Conservation (phyloP, 2,888 invertebrate species). For the Exephanes ischioxanthus region DNA sequence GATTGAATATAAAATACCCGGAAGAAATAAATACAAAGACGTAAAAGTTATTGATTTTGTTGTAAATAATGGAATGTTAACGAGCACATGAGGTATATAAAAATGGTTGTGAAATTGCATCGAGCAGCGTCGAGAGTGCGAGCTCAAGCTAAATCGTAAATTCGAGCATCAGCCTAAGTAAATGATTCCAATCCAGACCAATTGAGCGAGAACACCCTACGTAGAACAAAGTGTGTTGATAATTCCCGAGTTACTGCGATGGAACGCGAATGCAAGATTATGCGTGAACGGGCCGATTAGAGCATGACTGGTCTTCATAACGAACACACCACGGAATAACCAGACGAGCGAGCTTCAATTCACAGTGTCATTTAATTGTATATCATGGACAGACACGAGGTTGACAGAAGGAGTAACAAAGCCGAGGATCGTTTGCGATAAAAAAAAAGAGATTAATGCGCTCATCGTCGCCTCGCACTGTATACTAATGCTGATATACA, state of each 20-base stretch:
- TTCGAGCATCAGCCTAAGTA: constrained; percentile 1
- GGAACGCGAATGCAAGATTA: constrained; percentile 27
- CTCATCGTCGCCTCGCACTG: background rate
- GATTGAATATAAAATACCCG: background rate
- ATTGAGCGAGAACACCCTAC: constrained; percentile 7
- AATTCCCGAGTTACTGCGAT: constrained; percentile 20
- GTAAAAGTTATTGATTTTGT: background rate
- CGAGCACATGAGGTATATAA: background rate
- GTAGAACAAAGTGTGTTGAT: background rate
- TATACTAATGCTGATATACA: background rate
- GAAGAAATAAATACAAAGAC: background rate
- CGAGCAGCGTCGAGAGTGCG: background rate
- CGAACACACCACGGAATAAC: background rate
- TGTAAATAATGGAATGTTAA: background rate
- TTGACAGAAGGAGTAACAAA: background rate
- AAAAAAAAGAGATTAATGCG: background rate
- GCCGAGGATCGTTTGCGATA: background rate
- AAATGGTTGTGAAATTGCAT: background rate
- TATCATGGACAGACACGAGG: background rate
- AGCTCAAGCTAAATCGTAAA: background rate
- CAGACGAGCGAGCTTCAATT: background rate
- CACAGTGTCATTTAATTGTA: background rate
- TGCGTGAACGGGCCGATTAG: constrained; percentile 34
- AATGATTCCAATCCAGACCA: constrained; percentile 9
- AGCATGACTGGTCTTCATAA: background rate